A percentile compares a stretch with the other conserved stretches of the same genome.
Evolutionary conservation across 2,113 vertebrate species (phyloP).

Genomic region (Heliornis fulica): DNA sequence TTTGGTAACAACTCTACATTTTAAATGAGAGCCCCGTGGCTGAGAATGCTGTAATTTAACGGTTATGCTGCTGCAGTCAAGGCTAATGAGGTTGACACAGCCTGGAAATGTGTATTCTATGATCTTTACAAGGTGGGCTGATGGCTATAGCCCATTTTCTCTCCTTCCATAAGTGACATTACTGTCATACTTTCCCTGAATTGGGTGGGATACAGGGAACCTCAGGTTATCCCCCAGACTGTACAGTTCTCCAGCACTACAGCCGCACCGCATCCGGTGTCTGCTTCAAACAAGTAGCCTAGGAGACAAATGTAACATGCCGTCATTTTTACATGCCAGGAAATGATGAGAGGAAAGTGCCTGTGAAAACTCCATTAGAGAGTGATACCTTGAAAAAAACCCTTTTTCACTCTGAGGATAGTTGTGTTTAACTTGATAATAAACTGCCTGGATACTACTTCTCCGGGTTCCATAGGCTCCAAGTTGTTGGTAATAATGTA

Average conservation of each 20-base stretch:
- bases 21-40: not conserved
- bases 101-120: not conserved
- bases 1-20: not conserved
- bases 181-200: not conserved
- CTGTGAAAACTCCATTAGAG: not conserved
- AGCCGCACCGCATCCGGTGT: not conserved
- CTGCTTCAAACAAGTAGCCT: not conserved
- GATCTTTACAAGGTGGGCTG: not conserved
- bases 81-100: not conserved
- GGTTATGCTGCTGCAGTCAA: not conserved
- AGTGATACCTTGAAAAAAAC: not conserved
- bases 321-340: not conserved
- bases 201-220: not conserved
- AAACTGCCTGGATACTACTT: not conserved
- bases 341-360: not conserved
- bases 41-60: not conserved
- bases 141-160: not conserved
- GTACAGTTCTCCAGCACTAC: not conserved
- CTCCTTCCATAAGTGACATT: not conserved
- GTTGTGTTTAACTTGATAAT: not conserved
- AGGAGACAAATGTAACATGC: not conserved
- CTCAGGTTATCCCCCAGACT: not conserved
- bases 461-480: not conserved
- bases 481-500: not conserved
- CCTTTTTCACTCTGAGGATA: not conserved